These are phyloP conservation scores for Neogale vison DNA, from an alignment of 2,113 vertebrate genomes.

Conservation along the genomic window DNA sequence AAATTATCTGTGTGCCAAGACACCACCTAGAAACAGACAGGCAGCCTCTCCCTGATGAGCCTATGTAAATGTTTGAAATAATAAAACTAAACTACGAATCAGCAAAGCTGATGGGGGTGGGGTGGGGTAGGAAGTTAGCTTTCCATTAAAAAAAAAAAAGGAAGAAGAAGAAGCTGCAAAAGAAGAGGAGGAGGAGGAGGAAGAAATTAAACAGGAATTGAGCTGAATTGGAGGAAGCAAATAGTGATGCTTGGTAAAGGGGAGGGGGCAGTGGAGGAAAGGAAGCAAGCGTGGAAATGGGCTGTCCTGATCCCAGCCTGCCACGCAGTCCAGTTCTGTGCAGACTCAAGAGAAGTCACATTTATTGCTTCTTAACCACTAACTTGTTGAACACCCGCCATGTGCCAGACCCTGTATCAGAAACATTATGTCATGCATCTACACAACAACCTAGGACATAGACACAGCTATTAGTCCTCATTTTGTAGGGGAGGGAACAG, in stretches of 20 bases:
- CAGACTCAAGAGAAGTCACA: neutral
- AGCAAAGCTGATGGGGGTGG: neutral
- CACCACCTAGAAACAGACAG: neutral
- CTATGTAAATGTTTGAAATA: neutral
- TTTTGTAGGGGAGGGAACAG: neutral
- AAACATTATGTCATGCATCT: rapidly evolving
- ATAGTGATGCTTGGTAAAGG: neutral
- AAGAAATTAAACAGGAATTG: neutral
- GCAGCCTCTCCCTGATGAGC: neutral
- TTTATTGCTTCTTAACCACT: neutral
- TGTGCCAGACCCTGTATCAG: neutral
- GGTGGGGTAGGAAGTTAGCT: neutral
- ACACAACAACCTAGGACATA: neutral
- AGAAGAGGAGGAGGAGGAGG: neutral
- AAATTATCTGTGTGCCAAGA: neutral
- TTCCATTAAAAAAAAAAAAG: neutral
- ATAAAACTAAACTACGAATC: neutral
- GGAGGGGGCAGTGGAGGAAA: neutral
- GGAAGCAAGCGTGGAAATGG: neutral
- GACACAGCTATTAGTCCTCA: neutral
- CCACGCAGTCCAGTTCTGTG: neutral
- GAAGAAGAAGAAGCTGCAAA: too few species aligned
- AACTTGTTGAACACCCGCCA: neutral
- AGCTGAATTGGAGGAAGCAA: neutral
- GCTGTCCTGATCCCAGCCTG: neutral